These are phyloP conservation scores for Hyles lineata DNA, from an alignment of 2,888 invertebrate species.

Conservation along the genomic window DNA sequence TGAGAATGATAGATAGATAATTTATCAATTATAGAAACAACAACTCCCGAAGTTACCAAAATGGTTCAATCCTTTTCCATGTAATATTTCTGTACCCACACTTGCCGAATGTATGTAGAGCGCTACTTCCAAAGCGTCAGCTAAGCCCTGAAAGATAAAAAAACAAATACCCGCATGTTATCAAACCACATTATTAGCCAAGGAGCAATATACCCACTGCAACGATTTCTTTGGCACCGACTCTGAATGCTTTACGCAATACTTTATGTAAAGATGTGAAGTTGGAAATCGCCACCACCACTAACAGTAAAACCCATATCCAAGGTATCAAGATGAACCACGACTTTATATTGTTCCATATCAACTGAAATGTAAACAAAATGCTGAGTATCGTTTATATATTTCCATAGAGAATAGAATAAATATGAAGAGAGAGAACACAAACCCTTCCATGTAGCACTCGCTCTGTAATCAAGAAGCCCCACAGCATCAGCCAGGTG, in stretches of 20 bases:
- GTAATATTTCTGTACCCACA: conserved; percentile 72
- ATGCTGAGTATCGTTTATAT: conserved; percentile 10
- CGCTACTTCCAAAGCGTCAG: conserved; percentile 68
- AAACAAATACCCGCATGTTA: background rate
- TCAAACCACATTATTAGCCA: conserved; percentile 29
- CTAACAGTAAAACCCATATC: conserved; percentile 60
- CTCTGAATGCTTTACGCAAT: conserved; percentile 54
- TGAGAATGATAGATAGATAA: too few species aligned
- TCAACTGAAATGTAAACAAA: conserved; percentile 56
- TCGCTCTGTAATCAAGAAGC: conserved; percentile 61
- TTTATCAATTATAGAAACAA: too few species aligned
- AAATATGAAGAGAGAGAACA: conserved; percentile 27
- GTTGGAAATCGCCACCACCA: conserved; percentile 49
- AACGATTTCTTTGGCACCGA: conserved; percentile 61
- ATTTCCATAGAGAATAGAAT: background rate
- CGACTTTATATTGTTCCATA: conserved; percentile 70
- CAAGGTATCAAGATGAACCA: conserved; percentile 66
- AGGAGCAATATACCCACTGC: conserved; percentile 50
- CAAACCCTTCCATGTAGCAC: conserved; percentile 62
- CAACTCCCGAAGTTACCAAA: conserved; percentile 56
- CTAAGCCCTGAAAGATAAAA: conserved; percentile 53
- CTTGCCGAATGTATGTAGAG: conserved; percentile 73
- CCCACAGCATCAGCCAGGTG: conserved; percentile 67
- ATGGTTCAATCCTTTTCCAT: conserved; percentile 75
- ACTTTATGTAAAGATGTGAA: conserved; percentile 45